These are phyloP conservation scores for Sebastes diaconus DNA, from an alignment of 2,797 vertebrate genomes.

Conservation along the genomic window DNA sequence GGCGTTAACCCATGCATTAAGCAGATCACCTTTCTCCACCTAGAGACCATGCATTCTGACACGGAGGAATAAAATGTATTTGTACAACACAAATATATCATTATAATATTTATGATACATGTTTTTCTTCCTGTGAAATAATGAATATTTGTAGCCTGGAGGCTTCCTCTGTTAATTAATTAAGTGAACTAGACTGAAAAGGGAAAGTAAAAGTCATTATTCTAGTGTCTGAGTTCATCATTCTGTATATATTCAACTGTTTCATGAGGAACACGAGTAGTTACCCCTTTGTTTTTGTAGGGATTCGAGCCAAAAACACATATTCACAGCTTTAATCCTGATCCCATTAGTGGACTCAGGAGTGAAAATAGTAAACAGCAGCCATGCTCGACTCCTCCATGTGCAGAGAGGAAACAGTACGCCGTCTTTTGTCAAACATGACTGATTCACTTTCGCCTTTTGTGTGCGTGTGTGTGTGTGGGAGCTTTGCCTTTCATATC, in stretches of 20 bases:
- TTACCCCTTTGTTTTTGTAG: conserved; percentile 39
- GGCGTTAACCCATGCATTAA: conserved; percentile 21
- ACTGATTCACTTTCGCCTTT: conserved; percentile 64
- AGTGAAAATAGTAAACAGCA: conserved; percentile 47
- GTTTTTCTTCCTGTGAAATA: conserved; percentile 69
- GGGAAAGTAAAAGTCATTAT: conserved; percentile 70
- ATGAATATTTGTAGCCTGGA: conserved; percentile 64
- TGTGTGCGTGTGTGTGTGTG: conserved; percentile 38
- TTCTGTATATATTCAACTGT: conserved; percentile 35
- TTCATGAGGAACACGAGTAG: conserved; percentile 31
- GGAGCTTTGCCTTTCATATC: conserved; percentile 70
- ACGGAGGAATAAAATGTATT: conserved; percentile 19
- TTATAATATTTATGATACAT: conserved; percentile 67
- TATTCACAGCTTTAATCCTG: conserved; percentile 60
- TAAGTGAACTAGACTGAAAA: conserved; percentile 68
- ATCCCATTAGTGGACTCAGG: conserved; percentile 64
- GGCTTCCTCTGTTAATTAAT: conserved; percentile 72
- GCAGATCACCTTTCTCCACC: conserved; percentile 33
- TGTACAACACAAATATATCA: conserved; percentile 53
- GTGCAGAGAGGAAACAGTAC: conserved; percentile 43
- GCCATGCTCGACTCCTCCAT: conserved; percentile 27
- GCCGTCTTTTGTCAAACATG: conserved; percentile 65
- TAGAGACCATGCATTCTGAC: not conserved
- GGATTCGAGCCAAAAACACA: conserved; percentile 56
- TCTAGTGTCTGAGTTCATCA: conserved; percentile 53